Percentiles rank a stretch among this genome's conserved stretches.
phyloP scores from a whole-genome alignment of 1,140 invertebrate genomes.

The Ectropis grisescens region DNA sequence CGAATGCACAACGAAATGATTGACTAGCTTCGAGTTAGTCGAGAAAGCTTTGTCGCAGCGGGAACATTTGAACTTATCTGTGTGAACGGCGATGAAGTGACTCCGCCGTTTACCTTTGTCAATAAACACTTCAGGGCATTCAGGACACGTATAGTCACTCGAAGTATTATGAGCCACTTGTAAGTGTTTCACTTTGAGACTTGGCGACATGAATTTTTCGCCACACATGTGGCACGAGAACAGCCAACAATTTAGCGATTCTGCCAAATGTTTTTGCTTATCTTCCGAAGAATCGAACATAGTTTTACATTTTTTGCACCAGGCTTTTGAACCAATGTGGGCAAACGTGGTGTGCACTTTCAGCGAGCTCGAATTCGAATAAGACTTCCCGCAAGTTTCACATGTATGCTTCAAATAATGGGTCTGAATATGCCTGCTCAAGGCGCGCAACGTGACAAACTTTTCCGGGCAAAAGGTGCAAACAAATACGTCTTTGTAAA shows the following conservation, averaged over 20 bases:
- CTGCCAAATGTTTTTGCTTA: slow-evolving; percentile 8
- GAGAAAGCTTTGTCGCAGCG: not conserved
- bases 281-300: slow-evolving; percentile 6
- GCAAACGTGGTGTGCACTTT: not conserved
- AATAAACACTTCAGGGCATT: not conserved
- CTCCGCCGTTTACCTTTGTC: not conserved
- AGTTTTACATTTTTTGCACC: slow-evolving; percentile 14
- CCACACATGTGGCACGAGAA: slow-evolving; percentile 10
- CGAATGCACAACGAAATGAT: slow-evolving; percentile 49
- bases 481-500: slow-evolving; percentile 3
- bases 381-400: slow-evolving; percentile 9
- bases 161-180: slow-evolving; percentile 2
- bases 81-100: not conserved
- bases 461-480: slow-evolving; percentile 6
- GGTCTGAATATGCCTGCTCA: slow-evolving; percentile 5
- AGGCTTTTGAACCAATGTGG: slow-evolving; percentile 2
- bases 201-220: slow-evolving; percentile 7
- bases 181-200: slow-evolving; percentile 6
- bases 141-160: not conserved
- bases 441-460: not conserved
- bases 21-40: slow-evolving; percentile 16
- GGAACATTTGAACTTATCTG: not conserved
- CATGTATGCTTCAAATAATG: slow-evolving; percentile 7
- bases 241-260: slow-evolving; percentile 5
- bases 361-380: not conserved